Evolutionary conservation across 1,140 invertebrate genomes (phyloP), one percentile per base, ranked within the genome.

Genomic region (Sitobion miscanthi): DNA sequence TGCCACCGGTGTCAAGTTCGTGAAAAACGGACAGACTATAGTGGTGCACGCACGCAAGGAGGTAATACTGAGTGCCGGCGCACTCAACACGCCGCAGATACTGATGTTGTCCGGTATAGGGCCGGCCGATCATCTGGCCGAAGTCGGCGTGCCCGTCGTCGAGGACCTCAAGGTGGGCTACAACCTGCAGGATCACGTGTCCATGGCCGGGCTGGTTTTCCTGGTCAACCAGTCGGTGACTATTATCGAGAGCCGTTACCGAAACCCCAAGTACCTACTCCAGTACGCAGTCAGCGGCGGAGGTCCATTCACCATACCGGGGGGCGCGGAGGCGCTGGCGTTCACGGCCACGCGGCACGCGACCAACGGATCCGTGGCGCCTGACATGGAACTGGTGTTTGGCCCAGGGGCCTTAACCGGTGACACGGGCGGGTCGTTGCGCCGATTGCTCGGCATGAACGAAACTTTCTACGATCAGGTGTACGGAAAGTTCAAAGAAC

Each of bases 311-410:
- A 95, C 95, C 1, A 94, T 95, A 30, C 94, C 95, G 21, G 95
- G 96, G 91, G 95, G 95, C 94, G 95, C 95, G 91, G 95, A 96
- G 94, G 95, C 95, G 1, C 95, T 54, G 90, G 95, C 94, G 17
- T 95, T 95, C 93, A 94, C 95, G 0, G 94, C 94, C 21, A 96
- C 96, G 0, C n/a, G 77, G 14, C 30, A 62, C 30, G 90, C 90
- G 0, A 77, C 62, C 94, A 96, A 96, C 94, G 86, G 93, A n/a
- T 86, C 93, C 14, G 11, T 49, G 17, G 93, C 93, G 38, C 97
- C 98, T 0, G 97, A 98, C 94, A 97, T 98, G 94, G 97, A 98
- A 94, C 95, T 98, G 0, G 97, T 98, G 14, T 96, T 98, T 94
- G 97, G 97, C 0, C 96, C 97, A 6, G 97, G 97, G 0, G 96